phyloP scores from a whole-genome alignment of 1,140 invertebrate genomes.

The Neodiprion pinetum region DNA sequence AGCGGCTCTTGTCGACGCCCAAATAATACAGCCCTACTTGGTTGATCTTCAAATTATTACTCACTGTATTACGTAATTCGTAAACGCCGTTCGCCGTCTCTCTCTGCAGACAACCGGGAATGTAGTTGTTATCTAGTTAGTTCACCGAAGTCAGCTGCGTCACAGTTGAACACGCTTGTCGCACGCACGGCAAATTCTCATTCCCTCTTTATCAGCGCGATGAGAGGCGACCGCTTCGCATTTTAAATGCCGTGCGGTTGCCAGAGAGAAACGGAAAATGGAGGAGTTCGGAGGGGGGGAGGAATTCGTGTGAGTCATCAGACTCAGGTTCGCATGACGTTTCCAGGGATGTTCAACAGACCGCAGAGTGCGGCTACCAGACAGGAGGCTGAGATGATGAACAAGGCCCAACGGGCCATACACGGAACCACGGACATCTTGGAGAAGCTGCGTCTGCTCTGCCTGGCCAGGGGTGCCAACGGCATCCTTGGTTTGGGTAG shows the following conservation, averaged over 20 bases:
- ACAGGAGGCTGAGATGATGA: slow-evolving; percentile 83
- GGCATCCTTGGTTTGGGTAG: slow-evolving; percentile 90
- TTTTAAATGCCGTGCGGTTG: neutral
- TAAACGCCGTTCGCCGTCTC: neutral
- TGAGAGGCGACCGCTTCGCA: too few relatives aligned
- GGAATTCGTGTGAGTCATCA: slow-evolving; percentile 9
- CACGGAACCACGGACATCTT: slow-evolving; percentile 76
- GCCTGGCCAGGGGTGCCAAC: slow-evolving; percentile 83
- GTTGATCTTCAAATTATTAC: too few relatives aligned
- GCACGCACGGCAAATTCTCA: too few relatives aligned
- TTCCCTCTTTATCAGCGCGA: too few relatives aligned
- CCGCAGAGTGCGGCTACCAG: slow-evolving; percentile 78
- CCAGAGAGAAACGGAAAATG: neutral
- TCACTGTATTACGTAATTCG: neutral
- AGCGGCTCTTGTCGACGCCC: too few relatives aligned
- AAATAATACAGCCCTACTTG: too few relatives aligned
- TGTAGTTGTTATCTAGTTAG: neutral
- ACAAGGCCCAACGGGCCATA: slow-evolving; percentile 70
- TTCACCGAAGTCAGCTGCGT: neutral
- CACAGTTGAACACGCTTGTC: neutral
- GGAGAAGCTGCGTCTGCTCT: slow-evolving; percentile 84
- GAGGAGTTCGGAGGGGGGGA: neutral
- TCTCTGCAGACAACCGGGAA: neutral
- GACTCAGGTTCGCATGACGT: slow-evolving; percentile 12
- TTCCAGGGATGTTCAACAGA: slow-evolving; percentile 68